These are phyloP conservation scores for Herpetotheres cachinnans DNA, from an alignment of 2,113 vertebrate genomes.

Conservation along the genomic window DNA sequence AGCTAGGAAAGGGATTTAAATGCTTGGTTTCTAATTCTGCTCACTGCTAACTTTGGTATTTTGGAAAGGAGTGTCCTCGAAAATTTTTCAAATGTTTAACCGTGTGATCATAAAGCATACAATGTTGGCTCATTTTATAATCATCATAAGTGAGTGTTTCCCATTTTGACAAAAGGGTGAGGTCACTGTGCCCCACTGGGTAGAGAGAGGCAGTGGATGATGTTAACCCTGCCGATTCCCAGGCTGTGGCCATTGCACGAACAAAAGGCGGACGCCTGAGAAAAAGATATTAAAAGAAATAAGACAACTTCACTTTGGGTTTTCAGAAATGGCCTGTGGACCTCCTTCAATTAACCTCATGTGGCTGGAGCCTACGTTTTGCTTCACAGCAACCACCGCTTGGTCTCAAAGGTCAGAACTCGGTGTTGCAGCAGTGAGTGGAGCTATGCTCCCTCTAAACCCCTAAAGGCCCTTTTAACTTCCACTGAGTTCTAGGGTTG, in stretches of 20 bases:
- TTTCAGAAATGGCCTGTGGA: not conserved
- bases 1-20: not conserved
- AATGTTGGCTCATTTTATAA: not conserved
- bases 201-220: not conserved
- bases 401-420: not conserved
- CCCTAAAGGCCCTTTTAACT: not conserved
- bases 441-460: not conserved
- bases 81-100: not conserved
- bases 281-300: not conserved
- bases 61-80: not conserved
- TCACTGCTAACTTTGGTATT: not conserved
- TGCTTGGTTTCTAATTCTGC: not conserved
- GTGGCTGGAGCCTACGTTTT: not conserved
- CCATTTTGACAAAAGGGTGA: not conserved
- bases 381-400: not conserved
- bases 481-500: not conserved
- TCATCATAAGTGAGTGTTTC: rapidly evolving
- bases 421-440: not conserved
- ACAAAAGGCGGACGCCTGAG: not conserved
- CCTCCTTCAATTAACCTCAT: not conserved
- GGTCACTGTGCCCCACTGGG: not conserved
- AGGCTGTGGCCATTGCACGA: rapidly evolving
- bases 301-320: not conserved
- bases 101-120: not conserved
- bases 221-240: not conserved